Evolutionary conservation across 2,797 vertebrate species (phyloP), one percentile per base, ranked within the genome.

Genomic region (Tapirus indicus): DNA sequence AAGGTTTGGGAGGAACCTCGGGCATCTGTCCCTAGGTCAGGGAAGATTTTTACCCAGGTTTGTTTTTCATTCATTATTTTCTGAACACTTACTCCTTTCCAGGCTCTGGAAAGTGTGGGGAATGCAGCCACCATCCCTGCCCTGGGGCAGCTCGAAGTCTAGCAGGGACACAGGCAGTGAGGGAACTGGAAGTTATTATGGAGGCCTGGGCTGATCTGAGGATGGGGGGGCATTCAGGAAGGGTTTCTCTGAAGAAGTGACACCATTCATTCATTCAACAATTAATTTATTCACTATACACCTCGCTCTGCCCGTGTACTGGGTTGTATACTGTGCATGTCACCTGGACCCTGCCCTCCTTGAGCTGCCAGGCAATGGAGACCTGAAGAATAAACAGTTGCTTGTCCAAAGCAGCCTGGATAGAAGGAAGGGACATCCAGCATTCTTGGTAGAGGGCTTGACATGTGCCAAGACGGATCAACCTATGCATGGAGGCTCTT

Each of bases 211-310:
- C 77, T n/a, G 20, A 29, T 13, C 23, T 6, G 52, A 3, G 29
- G 1, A 5, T 7, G 21, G 20, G 20, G 20, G 32, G 3, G 1
- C 14, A 2, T 18, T 41, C 60, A 35, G 41, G 74, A 78, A 56
- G 25, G 20, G 62, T 27, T 64, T 41, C 62, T 64, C 44, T 54
- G 47, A 78, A 44, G 75, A 78, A 82, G 68, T 8, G 29, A 25
- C 32, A 20, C 23, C 52, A 18, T 32, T 79, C 35, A 7, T 72
- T 84, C 47, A n/a, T 11, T 56, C 54, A 64, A 27, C 54, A 52
- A 0, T 10, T 7, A n/a, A 16, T 44, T 56, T 68, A 0, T 12
- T 56, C 10, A 32, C 58, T 7, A 4, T 11, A n/a, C 7, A 4
- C 35, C 71, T 88, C 32, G 0, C 38, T 52, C 56, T 79, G 78